Evolutionary conservation across 1,140 invertebrate genomes (phyloP), one percentile per base, ranked within the genome.

Genomic region (Sweltsa coloradensis): DNA sequence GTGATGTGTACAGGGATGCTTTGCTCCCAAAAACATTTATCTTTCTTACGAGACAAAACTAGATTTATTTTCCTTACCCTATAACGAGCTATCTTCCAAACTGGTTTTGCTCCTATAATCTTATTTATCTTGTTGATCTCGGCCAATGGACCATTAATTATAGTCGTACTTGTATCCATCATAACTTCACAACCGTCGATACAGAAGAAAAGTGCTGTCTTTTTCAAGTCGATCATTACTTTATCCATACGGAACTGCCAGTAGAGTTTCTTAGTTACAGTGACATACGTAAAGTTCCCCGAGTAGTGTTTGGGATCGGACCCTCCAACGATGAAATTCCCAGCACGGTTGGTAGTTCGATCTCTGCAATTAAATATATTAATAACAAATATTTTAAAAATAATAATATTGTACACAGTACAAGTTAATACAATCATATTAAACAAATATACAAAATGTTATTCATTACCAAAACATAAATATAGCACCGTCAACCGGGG

Each of bases 111-210:
- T 39, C 92, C 93, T 55, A 97, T 79, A 36, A 73, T 68, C 69
- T 83, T 71, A 64, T 99, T 97, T 26, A 99, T 79, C 18, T 70
- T 69, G 39, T 73, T 69, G 41, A 97, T 72, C 67, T 98, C 92
- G 11, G 62, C 66, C n/a, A 74, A 63, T 6, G 96, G 96, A 24
- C 93, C 95, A 56, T 88, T 93, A 60, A 99, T 88, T 3, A 99
- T 74, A 29, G 90, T 96, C 43, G 96, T 99, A 47, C 96, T 96
- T 43, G 96, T 98, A 66, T 99, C 96, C 34, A 94, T 94, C 67
- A 99, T 98, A 22, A 91, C 92, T 68, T 91, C 69, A 60, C 92
- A 97, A n/a, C 86, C 85, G 56, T 66, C 63, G 25, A 64, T 42
- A 57, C 89, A 91, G 57, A 85, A 76, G 13, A 18, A 22, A 2